These are phyloP conservation scores for Lagorchestes hirsutus DNA, from an alignment of 2,797 vertebrate species.

Conservation along the genomic window DNA sequence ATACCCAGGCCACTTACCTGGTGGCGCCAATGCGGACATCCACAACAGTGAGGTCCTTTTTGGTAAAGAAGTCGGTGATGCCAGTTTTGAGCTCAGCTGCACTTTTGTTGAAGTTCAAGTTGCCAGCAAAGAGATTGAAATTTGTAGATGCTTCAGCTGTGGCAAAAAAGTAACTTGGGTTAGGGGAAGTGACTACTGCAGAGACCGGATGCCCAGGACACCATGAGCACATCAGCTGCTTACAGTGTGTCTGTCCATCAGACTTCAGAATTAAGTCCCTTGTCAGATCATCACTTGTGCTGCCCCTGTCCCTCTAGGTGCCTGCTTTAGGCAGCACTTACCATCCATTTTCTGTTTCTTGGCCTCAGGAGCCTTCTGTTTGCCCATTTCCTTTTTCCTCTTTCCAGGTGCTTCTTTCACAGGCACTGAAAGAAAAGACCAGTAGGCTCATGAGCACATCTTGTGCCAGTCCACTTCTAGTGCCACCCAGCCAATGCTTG, in stretches of 20 bases:
- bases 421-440: conserved; percentile 81
- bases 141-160: conserved; percentile 79
- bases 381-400: conserved; percentile 92
- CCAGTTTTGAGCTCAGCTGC: conserved; percentile 92
- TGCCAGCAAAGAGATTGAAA: conserved; percentile 92
- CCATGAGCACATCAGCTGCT: conserved; percentile 82
- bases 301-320: background rate
- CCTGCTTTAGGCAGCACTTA: conserved; percentile 63
- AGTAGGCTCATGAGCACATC: background rate
- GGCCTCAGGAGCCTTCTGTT: conserved; percentile 91
- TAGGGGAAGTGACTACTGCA: background rate
- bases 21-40: conserved; percentile 93
- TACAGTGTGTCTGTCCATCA: conserved; percentile 66
- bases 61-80: conserved; percentile 92
- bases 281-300: conserved; percentile 85
- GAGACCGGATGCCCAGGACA: background rate
- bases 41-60: conserved; percentile 90
- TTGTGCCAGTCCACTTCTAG: background rate
- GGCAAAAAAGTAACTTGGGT: background rate
- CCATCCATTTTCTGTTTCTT: conserved; percentile 95
- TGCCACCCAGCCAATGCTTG: background rate
- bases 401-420: conserved; percentile 90
- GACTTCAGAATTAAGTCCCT: conserved; percentile 92
- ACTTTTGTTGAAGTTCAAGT: conserved; percentile 91
- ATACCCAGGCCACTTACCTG: conserved; percentile 87